Evolutionary conservation across 2,113 vertebrate species (phyloP), one percentile per base, ranked within the genome.

Genomic region (Saimiri boliviensis): DNA sequence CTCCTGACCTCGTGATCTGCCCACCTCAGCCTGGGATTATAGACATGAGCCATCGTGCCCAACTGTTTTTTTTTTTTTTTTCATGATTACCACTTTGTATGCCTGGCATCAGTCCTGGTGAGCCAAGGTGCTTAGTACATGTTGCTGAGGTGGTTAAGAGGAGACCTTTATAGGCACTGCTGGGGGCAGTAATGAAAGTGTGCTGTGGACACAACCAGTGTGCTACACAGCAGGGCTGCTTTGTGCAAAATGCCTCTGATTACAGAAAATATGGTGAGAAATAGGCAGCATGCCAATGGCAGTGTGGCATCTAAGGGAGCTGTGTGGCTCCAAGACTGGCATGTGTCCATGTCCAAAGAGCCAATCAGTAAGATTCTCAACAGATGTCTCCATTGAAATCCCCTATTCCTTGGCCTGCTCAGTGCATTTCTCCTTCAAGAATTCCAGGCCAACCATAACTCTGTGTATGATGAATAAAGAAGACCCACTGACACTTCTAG

Each of bases 111-210:
- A 40, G 5, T 76, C 70, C 14, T 40, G n/a, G 74, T 52, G 20
- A 49, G 58, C 58, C 0, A 2, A 83, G 80, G 52, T 17, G 27
- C 54, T 84, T 16, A 6, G 76, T 25, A 68, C 0, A 0, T 1
- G 25, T 2, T 74, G 47, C 54, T 35, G 8, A 89, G 70, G 42
- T 7, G 13, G 13, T 35, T 70, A 58, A 2, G 2, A 70, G 40
- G 35, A 25, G 70, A 27, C 6, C 17, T 56, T 40, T 17, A 5
- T 0, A 2, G 77, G 23, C 3, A 21, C 49, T 8, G 2, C 37
- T 32, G 66, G 32, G 35, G 21, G 63, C 49, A 68, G 37, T 5
- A 11, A 83, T 13, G 40, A 32, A 71, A 14, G 17, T 17, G 32
- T 23, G 8, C 58, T 58, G 8, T 9, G 37, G 37, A 32, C 10